phyloP scores from a whole-genome alignment of 2,113 vertebrate genomes.

The Hoplias malabaricus region DNA sequence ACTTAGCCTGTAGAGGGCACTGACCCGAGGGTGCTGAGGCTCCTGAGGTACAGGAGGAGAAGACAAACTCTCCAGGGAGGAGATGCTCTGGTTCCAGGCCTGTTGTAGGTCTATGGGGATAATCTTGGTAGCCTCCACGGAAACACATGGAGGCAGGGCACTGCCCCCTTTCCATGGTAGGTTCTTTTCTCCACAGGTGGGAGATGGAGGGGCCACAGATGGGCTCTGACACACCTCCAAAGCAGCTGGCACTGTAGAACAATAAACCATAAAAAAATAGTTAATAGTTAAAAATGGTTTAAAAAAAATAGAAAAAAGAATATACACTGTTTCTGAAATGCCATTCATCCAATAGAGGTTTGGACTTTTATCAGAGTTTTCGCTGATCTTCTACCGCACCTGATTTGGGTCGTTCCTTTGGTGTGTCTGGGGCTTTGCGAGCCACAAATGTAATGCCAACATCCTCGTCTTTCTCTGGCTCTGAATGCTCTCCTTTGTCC shows the following conservation, averaged over 20 bases:
- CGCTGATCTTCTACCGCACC: slow-evolving; percentile 66
- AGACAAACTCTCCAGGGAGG: slow-evolving; percentile 90
- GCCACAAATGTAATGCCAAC: slow-evolving; percentile 91
- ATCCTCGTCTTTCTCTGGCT: slow-evolving; percentile 86
- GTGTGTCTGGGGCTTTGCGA: slow-evolving; percentile 79
- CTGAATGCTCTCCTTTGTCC: slow-evolving; percentile 77
- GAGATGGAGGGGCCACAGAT: slow-evolving; percentile 71
- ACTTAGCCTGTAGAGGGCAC: slow-evolving; percentile 68
- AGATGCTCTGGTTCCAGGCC: slow-evolving; percentile 97
- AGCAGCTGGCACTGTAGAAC: slow-evolving; percentile 62
- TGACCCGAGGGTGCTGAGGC: slow-evolving; percentile 65
- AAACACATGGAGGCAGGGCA: slow-evolving; percentile 85
- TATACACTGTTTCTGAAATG: no score
- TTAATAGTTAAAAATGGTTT: no score
- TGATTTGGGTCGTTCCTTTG: slow-evolving; percentile 78
- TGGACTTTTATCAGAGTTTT: no score
- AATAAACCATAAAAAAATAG: slow-evolving; percentile 21
- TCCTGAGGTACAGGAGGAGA: slow-evolving; percentile 79
- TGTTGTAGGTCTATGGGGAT: slow-evolving; percentile 91
- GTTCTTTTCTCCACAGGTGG: slow-evolving; percentile 81
- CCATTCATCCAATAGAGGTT: no score
- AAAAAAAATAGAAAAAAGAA: background rate
- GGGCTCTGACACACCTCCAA: slow-evolving; percentile 82
- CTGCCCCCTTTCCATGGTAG: slow-evolving; percentile 88
- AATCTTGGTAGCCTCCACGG: slow-evolving; percentile 93